Conservation (phyloP, 2,888 invertebrate genomes). For the Lasioglossum figueresi region DNA sequence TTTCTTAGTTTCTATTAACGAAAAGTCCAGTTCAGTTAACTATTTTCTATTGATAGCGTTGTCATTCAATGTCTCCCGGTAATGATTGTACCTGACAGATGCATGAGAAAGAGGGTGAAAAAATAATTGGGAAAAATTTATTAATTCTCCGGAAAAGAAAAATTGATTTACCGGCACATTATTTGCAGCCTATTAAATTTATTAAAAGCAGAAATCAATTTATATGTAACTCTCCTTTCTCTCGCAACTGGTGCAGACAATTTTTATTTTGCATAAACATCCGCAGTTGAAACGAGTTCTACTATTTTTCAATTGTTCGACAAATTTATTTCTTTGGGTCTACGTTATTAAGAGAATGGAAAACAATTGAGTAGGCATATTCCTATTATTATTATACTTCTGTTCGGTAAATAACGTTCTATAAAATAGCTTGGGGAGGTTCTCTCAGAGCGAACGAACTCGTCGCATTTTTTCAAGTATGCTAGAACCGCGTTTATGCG, state of each 20-base stretch:
- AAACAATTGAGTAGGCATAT: neutral
- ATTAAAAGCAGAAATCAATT: neutral
- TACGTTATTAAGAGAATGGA: neutral
- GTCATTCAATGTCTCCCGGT: neutral
- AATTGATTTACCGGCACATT: neutral
- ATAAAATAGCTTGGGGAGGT: neutral
- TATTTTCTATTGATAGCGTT: neutral
- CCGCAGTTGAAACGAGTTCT: neutral
- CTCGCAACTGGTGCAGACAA: neutral
- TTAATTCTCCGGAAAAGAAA: neutral
- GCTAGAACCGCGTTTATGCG: neutral
- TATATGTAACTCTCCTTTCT: neutral
- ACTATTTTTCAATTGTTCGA: too few species aligned
- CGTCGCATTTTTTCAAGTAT: slow-evolving; percentile 20
- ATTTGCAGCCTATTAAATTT: too few species aligned
- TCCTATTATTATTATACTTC: neutral
- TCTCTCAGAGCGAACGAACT: neutral
- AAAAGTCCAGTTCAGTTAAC: neutral
- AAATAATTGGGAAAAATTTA: neutral
- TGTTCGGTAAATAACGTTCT: neutral
- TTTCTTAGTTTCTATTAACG: neutral
- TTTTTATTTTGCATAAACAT: neutral
- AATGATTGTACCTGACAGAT: too few species aligned
- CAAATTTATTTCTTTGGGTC: too few species aligned
- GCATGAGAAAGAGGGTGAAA: neutral